These are phyloP conservation scores for Lepidochrysops patricia DNA, from an alignment of 2,888 invertebrate genomes.

Conservation along the genomic window DNA sequence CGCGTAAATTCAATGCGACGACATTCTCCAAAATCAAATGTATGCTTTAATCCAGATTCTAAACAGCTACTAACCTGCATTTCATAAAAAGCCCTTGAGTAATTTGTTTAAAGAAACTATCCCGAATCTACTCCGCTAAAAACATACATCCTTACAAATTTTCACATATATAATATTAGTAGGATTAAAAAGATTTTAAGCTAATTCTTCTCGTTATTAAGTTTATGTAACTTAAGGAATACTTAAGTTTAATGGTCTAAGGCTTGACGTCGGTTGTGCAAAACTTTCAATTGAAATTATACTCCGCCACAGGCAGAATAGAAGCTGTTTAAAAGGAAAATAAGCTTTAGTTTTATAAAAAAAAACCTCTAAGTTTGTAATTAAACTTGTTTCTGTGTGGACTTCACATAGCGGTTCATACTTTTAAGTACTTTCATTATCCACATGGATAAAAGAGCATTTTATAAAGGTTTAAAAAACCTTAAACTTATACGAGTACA, in stretches of 20 bases:
- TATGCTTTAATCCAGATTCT: too few relatives aligned
- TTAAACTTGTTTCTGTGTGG: slow-evolving; percentile 4
- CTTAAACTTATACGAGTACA: not conserved
- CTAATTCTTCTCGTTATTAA: slow-evolving; percentile 11
- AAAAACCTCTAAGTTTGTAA: slow-evolving; percentile 3
- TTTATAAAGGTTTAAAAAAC: slow-evolving; percentile 1
- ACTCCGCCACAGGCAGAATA: slow-evolving; percentile 18
- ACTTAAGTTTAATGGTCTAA: slow-evolving; percentile 10
- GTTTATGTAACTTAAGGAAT: slow-evolving; percentile 6
- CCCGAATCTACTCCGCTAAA: too few relatives aligned
- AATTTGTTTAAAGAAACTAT: too few relatives aligned
- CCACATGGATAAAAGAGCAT: not conserved
- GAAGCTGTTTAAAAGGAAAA: slow-evolving; percentile 12
- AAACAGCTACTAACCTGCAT: too few relatives aligned
- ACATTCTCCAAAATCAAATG: too few relatives aligned
- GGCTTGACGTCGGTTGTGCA: slow-evolving; percentile 17
- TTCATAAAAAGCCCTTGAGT: too few relatives aligned
- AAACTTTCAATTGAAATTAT: slow-evolving; percentile 26
- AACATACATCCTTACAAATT: too few relatives aligned
- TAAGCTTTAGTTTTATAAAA: slow-evolving; percentile 6
- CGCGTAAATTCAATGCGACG: too few relatives aligned
- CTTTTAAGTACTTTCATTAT: slow-evolving; percentile 2
- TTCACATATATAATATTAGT: too few relatives aligned
- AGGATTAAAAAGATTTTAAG: not conserved
- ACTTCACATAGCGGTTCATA: slow-evolving; percentile 1